Base-by-base conservation (phyloP, 2,113 vertebrate species). In the Hippocampus guttulatus region DNA sequence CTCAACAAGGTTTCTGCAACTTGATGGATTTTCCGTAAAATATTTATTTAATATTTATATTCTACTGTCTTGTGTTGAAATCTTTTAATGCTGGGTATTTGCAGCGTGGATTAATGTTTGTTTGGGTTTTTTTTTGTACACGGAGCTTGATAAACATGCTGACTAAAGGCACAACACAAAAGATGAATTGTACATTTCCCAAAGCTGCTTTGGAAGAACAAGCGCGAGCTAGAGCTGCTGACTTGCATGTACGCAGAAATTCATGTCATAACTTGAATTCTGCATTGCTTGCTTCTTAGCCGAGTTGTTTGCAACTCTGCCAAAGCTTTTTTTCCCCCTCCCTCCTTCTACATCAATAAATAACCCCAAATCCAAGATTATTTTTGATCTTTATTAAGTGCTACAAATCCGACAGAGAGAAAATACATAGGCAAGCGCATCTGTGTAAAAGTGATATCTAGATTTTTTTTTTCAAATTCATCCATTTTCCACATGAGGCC, bases 381-480 rank as follows among this genome's bases (percentile, higher is more conserved):
- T 77, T 76, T 76, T 9, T 66, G 74, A 78, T 81, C 63, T 89
- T 89, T 85, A 91, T 87, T 88, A 84, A 87, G 85, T 90, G 87
- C 78, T 87, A 83, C 63, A 83, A 25, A 82, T 68, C 7, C 76
- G 65, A 76, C 67, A 66, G 0, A 16, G 51, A 54, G 75, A 66
- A 75, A 67, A 68, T 30, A 49, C 27, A n/a, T 41, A 33, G 16
- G 30, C 16, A 15, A 74, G 2, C 14, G 47, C 38, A 43, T 60
- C 7, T 64, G 47, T 33, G 64, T 21, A 58, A 75, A 68, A 73
- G 62, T 51, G 15, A 83, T 76, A 65, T 41, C 69, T 60, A 30
- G 20, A 52, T 63, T 6, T 23, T 14, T 64, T 21, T n/a, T 64
- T 43, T 12, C 3, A 65, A 2, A 41, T 74, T 65, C 8, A 52